Evolutionary conservation across 2,113 vertebrate species (phyloP).

Genomic region (Aptenodytes forsteri): DNA sequence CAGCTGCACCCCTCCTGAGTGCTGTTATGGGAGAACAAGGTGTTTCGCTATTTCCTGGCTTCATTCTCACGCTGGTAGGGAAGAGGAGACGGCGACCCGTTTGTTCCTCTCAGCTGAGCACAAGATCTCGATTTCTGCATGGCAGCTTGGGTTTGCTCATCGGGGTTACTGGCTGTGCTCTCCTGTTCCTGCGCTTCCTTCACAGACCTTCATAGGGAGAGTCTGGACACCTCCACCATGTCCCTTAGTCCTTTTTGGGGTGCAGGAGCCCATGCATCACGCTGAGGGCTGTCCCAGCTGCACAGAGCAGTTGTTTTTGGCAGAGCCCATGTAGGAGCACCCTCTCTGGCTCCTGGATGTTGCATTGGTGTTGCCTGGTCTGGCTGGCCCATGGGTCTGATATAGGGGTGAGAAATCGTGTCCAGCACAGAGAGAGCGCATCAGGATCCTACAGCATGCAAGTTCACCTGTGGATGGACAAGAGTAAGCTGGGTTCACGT

Average conservation of each 20-base stretch:
- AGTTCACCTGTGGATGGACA: not conserved
- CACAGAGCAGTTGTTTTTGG: not conserved
- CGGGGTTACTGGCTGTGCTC: not conserved
- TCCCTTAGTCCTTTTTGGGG: not conserved
- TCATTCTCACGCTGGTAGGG: rapidly evolving
- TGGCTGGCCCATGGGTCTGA: not conserved
- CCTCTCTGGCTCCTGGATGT: not conserved
- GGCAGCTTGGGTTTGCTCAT: not conserved
- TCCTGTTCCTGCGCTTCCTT: not conserved
- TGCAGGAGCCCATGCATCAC: not conserved
- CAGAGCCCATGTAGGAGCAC: not conserved
- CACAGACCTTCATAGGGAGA: not conserved
- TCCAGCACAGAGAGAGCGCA: not conserved
- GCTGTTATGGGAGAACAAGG: not conserved
- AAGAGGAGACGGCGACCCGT: rapidly evolving
- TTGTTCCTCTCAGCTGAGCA: not conserved
- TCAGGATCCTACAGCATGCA: not conserved
- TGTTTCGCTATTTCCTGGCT: rapidly evolving
- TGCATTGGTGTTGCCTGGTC: not conserved
- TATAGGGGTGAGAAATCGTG: not conserved
- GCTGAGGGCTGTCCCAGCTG: not conserved
- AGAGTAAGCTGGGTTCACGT: not conserved
- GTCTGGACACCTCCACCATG: not conserved
- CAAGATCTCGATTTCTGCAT: rapidly evolving
- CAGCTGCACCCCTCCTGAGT: not conserved